phyloP scores from a whole-genome alignment of 2,797 vertebrate species.

The Prunella strophiata region DNA sequence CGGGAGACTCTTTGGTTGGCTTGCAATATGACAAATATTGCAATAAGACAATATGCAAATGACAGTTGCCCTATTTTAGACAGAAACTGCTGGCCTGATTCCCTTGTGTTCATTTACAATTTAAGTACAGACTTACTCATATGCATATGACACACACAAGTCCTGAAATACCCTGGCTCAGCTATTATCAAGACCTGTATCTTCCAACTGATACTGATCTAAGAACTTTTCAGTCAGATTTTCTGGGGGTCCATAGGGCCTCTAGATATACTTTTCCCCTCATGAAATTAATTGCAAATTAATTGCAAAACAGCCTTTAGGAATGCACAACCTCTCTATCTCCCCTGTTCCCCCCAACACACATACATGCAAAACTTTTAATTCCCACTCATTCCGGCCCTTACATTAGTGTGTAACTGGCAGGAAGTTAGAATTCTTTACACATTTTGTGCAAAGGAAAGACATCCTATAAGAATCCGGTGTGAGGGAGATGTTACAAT shows the following conservation, averaged over 20 bases:
- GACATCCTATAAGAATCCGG: background rate
- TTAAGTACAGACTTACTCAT: background rate
- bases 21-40: background rate
- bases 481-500: background rate
- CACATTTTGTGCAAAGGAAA: background rate
- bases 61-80: background rate
- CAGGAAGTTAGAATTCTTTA: background rate
- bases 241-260: background rate
- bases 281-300: background rate
- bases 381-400: background rate
- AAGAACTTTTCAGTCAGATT: background rate
- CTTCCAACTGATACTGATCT: background rate
- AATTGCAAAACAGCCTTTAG: background rate
- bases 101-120: background rate
- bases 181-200: background rate
- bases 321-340: background rate
- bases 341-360: fast-evolving
- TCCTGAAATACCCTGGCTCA: background rate
- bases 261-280: background rate
- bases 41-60: background rate
- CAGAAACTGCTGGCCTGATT: background rate
- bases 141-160: background rate
- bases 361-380: background rate
- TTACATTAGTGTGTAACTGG: background rate
- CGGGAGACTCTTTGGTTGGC: background rate